Percentiles rank a stretch among this genome's conserved stretches.
These are phyloP conservation scores for Passer domesticus DNA, from an alignment of 2,113 vertebrate species.

Conservation along the genomic window DNA sequence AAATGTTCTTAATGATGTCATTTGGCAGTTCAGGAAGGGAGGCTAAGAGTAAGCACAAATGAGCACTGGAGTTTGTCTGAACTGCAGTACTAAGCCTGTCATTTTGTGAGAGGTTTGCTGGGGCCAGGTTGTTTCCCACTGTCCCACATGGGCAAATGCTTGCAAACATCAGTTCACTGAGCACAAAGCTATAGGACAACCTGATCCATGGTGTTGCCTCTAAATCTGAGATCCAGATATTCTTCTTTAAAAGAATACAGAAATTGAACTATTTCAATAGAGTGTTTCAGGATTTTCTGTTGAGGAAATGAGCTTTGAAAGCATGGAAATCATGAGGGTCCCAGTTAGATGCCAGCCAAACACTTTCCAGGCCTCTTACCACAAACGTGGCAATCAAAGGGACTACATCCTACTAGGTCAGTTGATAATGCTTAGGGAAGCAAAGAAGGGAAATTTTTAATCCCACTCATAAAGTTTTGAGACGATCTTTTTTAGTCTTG, in stretches of 20 bases:
- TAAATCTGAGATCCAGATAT: not conserved
- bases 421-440: not conserved
- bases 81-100: not conserved
- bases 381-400: accelerated
- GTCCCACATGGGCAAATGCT: not conserved
- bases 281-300: not conserved
- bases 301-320: not conserved
- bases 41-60: not conserved
- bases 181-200: not conserved
- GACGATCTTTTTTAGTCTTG: not conserved
- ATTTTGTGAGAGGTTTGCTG: not conserved
- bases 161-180: not conserved
- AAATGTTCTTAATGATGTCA: not conserved
- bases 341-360: not conserved
- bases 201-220: not conserved
- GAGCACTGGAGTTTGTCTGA: not conserved
- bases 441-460: not conserved
- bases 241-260: not conserved
- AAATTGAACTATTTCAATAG: not conserved
- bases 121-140: not conserved
- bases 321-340: not conserved
- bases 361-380: not conserved
- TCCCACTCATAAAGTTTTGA: not conserved
- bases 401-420: not conserved
- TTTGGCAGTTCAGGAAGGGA: not conserved